Evolutionary conservation across 2,113 vertebrate genomes (phyloP), one percentile per base, ranked within the genome.

Genomic region (Carassius carassius): DNA sequence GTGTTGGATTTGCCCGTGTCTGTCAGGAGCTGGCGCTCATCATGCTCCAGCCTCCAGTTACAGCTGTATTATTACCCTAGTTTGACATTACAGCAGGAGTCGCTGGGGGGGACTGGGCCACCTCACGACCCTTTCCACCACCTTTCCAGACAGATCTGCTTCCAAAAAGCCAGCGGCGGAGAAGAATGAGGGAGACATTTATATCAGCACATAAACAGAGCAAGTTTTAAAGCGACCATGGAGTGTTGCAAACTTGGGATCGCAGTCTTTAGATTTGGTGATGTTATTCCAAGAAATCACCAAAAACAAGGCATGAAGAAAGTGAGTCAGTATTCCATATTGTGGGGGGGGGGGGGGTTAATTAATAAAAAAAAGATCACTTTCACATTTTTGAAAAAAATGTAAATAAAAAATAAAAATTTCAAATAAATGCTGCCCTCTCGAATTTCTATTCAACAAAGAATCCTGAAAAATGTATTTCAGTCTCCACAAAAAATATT

Each of bases 71-170:
- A 84, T 87, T 89, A 92, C 92, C 89, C 88, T 89, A 92, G 93
- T 91, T 88, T 94, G 94, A 94, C 94, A 94, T 95, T 93, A 93
- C 90, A 88, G 91, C 90, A 90, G 89, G 89, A 91, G 92, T 90
- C 92, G 90, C 90, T 84, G 85, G 93, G 91, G 93, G 93, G 87
- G 70, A n/a, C 62, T 75, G 87, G 90, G 85, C 90, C 89, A 91
- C 88, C 89, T 92, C 69, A 85, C 84, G 91, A 93, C 93, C 84
- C 92, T 87, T 85, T 47, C 85, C 25, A 85, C 89, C 88, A 88
- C 65, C 76, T 87, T 89, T 88, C 91, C 86, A 82, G 84, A 87
- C 87, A 90, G 88, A 93, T 79, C 87, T 85, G 90, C 85, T 90
- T 89, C 89, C 76, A 88, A 89, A 92, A 91, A 82, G 77, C 77